Evolutionary conservation across 2,113 vertebrate genomes (phyloP).

Genomic region (Suncus etruscus): DNA sequence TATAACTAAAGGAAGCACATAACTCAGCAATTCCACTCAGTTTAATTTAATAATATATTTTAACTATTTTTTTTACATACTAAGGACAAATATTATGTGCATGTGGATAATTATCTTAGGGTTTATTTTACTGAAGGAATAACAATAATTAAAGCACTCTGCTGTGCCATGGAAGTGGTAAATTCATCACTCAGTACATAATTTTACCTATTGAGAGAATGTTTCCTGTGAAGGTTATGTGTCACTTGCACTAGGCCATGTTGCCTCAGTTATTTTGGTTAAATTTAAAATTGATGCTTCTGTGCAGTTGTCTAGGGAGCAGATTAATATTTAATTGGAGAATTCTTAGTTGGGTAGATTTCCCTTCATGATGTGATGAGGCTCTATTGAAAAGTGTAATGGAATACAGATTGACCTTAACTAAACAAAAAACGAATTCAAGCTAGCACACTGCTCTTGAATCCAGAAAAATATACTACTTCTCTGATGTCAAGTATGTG

Average conservation of each 20-base stretch:
- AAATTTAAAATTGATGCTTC: background rate
- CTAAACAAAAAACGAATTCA: background rate
- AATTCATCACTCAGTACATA: background rate
- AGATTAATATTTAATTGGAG: background rate
- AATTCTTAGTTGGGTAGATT: background rate
- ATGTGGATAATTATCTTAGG: background rate
- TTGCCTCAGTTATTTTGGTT: background rate
- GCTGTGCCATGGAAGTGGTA: background rate
- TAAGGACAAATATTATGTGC: background rate
- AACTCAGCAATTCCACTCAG: background rate
- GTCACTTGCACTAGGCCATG: background rate
- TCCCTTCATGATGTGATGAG: background rate
- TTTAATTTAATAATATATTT: conserved; percentile 31
- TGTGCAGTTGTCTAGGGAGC: background rate
- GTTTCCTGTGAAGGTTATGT: background rate
- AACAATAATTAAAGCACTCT: background rate
- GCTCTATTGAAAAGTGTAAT: background rate
- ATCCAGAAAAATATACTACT: no score
- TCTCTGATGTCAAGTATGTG: background rate
- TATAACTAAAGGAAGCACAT: background rate
- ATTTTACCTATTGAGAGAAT: background rate
- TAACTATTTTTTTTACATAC: background rate
- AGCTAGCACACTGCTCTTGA: no score
- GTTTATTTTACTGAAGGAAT: background rate
- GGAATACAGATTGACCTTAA: background rate